Conservation (phyloP, 2,888 invertebrate species). For the Tiphia femorata region DNA sequence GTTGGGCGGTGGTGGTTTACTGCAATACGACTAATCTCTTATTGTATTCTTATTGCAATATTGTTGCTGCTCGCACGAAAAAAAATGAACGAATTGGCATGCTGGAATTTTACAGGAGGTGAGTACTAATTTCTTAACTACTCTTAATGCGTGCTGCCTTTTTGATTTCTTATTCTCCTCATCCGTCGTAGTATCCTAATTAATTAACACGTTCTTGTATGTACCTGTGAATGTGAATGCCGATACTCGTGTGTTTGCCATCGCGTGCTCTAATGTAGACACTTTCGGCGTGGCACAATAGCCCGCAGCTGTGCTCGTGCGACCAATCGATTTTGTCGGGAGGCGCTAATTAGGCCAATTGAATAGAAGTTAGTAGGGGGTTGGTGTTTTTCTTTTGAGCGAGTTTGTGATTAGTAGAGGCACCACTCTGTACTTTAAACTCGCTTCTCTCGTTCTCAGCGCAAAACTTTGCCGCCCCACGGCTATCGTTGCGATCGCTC, state of each 20-base stretch:
- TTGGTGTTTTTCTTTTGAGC: not conserved
- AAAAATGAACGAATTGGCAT: slow-evolving; percentile 67
- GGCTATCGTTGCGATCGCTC: not conserved
- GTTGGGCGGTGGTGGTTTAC: slow-evolving; percentile 62
- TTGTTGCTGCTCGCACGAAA: slow-evolving; percentile 68
- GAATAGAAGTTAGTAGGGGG: not conserved
- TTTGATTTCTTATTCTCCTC: no score
- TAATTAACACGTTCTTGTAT: not conserved
- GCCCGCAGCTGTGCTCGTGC: not conserved
- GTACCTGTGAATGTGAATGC: not conserved
- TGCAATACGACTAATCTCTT: slow-evolving; percentile 65
- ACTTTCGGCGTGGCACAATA: not conserved
- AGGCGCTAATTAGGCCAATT: not conserved
- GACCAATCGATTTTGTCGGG: not conserved
- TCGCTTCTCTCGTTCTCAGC: no score
- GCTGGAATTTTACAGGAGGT: slow-evolving; percentile 68
- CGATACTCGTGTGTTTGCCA: slow-evolving; percentile 10
- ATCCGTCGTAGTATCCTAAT: no score
- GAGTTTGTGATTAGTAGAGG: not conserved
- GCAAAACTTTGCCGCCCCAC: not conserved
- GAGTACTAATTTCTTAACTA: slow-evolving; percentile 66
- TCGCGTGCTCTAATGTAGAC: slow-evolving; percentile 8
- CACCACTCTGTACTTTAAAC: no score
- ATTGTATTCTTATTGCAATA: slow-evolving; percentile 69
- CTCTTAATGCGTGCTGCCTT: no score